phyloP scores from a whole-genome alignment of 1,140 invertebrate species.

The Euura lappo region DNA sequence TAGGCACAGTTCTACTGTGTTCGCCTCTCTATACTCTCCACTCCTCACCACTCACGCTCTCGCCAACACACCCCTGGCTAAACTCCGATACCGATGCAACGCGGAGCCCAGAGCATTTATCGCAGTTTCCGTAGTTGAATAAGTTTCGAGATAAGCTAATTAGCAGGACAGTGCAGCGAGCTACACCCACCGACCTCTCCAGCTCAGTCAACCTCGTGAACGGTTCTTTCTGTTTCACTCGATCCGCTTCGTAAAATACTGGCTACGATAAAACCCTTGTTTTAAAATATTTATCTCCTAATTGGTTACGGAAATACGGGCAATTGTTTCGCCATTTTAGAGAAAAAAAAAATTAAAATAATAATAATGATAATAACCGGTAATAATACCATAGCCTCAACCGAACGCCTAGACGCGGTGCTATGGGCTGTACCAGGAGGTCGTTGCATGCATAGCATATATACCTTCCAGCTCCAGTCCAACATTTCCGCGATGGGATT shows the following conservation, averaged over 20 bases:
- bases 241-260: background rate
- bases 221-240: background rate
- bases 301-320: background rate
- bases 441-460: constrained; percentile 1
- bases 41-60: background rate
- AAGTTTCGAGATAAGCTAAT: constrained; percentile 3
- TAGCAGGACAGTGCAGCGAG: background rate
- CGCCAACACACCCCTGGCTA: background rate
- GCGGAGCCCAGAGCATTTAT: background rate
- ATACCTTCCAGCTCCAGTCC: background rate
- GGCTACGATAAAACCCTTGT: background rate
- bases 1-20: background rate
- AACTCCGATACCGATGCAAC: background rate
- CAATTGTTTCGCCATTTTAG: too few relatives aligned
- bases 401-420: too few relatives aligned
- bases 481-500: constrained; percentile 34
- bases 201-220: background rate
- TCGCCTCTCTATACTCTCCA: background rate
- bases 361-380: too few relatives aligned
- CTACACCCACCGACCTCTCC: background rate
- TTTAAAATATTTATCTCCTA: background rate
- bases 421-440: too few relatives aligned
- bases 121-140: constrained; percentile 2
- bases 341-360: too few relatives aligned
- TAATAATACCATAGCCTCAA: too few relatives aligned